Base-by-base conservation (phyloP, 2,113 vertebrate species). In the Microcebus tavaratra region DNA sequence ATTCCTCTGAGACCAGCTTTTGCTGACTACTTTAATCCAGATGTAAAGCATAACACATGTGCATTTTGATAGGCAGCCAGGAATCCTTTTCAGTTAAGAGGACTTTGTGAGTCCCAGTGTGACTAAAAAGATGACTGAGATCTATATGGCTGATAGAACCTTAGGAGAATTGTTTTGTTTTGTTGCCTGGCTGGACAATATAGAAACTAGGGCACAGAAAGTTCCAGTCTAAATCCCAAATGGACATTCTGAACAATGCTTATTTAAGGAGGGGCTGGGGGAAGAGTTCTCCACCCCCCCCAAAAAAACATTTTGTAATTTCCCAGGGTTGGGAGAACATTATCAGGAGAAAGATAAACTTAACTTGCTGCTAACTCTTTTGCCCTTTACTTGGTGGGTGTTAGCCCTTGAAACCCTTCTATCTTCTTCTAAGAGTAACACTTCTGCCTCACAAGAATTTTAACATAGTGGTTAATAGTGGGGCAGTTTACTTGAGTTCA, bases 371-470 rank as follows among this genome's bases (percentile, higher is more conserved):
- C 6, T 36, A 7, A 67, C 59, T 76, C 6, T 82, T 87, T 91
- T 86, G 10, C 5, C 61, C n/a, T 86, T 94, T 39, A 29, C 3
- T 93, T 94, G 63, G 42, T 78, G 6, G 45, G 8, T 50, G 1
- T 55, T 70, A 85, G 31, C 59, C 48, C 68, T 79, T 87, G 61
- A 78, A n/a, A 27, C 7, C 8, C 5, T 78, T 85, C 34, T 53
- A 0, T 80, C 39, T 87, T 81, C 76, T 80, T 25, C 63, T 31
- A 31, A 73, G 61, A 84, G 76, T 45, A 90, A 95, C n/a, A 95
- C n/a, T 87, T 95, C 25, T 70, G 1, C 31, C 75, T 88, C 72
- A 85, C 17, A 93, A 81, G 65, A 91, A 78, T 91, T 85, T 90
- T 72, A 48, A 63, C 53, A 36, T 75, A 57, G 25, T 63, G n/a